Base-by-base conservation (phyloP, 2,797 vertebrate species). In the Paramormyrops hopkinsi region DNA sequence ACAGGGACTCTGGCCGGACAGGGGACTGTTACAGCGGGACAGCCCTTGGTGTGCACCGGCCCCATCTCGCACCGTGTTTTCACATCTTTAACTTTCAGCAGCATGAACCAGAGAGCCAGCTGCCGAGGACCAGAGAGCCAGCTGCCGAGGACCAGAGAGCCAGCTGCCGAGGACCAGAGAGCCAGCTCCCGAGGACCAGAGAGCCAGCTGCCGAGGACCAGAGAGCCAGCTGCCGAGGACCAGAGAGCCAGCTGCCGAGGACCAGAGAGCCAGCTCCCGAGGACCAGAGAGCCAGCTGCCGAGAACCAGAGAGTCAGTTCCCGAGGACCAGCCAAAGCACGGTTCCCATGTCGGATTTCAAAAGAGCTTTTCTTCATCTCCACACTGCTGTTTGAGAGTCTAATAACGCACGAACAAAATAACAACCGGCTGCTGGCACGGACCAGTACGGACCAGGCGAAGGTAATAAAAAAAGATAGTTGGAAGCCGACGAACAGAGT, bases 21-120 rank as follows among this genome's bases (percentile, higher is more conserved):
- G 73, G 22, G 53, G 4, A 82, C 87, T 79, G 76, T 82, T 90
- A 22, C 65, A 86, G 83, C 37, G 79, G 53, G 89, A 48, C 51
- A 89, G 89, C 90, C 54, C 33, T 25, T 17, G 33, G 41, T 62
- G 79, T 11, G 87, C 54, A 73, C 88, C 33, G 50, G 44, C 86
- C 65, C 56, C 37, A 48, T 82, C 12, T 41, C 14, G 37, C 50
- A n/a, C 73, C 17, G 1, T n/a, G 14, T 79, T 19, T 44, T 19
- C 7, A 79, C 73, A 7, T 44, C 37, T 79, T 44, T 79, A 79
- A 41, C 37, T 44, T 17, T 17, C 41, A n/a, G 73, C 17, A 29
- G 73, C 37, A 14, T 41, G 5, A 17, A 17, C 73, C 14, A 11
- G 33, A 17, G 33, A 19, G 33, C 69, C 17, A 2, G 25, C 69